Evolutionary conservation across 1,140 invertebrate genomes (phyloP), one percentile per base, ranked within the genome.

Genomic region (Thalassaphorura encarpata): DNA sequence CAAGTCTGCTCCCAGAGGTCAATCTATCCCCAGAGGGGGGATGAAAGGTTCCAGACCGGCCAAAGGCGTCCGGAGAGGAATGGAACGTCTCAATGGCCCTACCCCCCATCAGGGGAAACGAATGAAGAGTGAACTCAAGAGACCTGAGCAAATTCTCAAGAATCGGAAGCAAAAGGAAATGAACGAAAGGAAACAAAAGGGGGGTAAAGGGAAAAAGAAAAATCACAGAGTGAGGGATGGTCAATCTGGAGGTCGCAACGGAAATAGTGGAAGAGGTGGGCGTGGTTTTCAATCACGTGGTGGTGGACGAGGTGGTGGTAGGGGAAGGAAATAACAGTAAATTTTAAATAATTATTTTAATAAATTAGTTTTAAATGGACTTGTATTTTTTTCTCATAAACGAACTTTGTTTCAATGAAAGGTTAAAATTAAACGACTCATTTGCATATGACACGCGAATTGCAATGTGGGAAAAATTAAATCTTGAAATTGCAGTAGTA

Each of bases 121-220:
- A 15, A 55, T 69, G 24, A 68, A 67, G 54, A 70, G 67, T 28
- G 83, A 85, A 67, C 48, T 87, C 33, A 83, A 80, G 62, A 75
- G 70, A 19, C 77, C 79, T 0, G 83, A 86, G 54, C 79, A 85
- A 66, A 83, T 87, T 56, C 67, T 84, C 2, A 87, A 86, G 66
- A 72, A 75, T 2, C 74, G 83, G 52, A 75, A 76, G 48, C 62
- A 74, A 2, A 73, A 77, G 26, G 78, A 80, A 46, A 77, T 72
- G 59, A 77, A 76, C 42, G 67, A 72, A 29, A 69, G 72, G 40
- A 73, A 65, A 27, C 60, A 54, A 41, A 49, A 40, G 45, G 46
- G 49, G 23, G 28, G 5, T 52, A 54, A n/a, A 47, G 45, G 31
- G 54, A 51, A 15, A 39, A 58, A 45, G 42, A 33, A 1, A 46